phyloP scores from a whole-genome alignment of 1,140 invertebrate genomes.

The Cherax quadricarinatus region DNA sequence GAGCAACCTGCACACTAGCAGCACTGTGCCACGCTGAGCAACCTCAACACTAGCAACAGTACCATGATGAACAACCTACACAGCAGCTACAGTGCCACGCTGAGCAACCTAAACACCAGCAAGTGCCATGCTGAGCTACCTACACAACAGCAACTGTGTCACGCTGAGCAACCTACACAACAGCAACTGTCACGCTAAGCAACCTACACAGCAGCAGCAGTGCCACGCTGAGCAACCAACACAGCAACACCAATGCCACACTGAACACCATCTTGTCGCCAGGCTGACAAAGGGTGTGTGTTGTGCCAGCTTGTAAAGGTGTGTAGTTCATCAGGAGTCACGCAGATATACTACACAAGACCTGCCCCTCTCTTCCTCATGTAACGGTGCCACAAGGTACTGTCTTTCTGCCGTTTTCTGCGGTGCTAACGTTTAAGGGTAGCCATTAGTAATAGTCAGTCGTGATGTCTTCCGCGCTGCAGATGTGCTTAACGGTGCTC shows the following conservation, averaged over 20 bases:
- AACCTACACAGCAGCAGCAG: background rate
- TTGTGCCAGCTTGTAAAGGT: background rate
- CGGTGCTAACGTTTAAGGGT: background rate
- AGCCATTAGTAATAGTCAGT: background rate
- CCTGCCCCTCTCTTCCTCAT: conserved; percentile 20
- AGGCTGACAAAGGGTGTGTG: background rate
- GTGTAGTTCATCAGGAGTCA: background rate
- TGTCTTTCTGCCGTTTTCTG: background rate
- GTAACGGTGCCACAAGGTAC: conserved; percentile 11
- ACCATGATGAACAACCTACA: background rate
- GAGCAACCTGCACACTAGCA: background rate
- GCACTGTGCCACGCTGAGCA: background rate
- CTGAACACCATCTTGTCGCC: background rate
- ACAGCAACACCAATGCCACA: background rate
- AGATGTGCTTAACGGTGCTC: background rate
- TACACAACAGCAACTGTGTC: background rate
- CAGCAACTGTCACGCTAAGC: background rate
- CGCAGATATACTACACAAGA: background rate
- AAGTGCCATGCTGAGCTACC: background rate
- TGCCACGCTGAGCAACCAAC: background rate
- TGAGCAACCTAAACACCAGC: background rate
- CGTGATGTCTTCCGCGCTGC: background rate
- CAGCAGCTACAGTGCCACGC: background rate
- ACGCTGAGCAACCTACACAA: background rate
- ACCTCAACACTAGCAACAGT: background rate